Conservation (phyloP, 1,140 invertebrate genomes). For the Euwallacea similis region DNA sequence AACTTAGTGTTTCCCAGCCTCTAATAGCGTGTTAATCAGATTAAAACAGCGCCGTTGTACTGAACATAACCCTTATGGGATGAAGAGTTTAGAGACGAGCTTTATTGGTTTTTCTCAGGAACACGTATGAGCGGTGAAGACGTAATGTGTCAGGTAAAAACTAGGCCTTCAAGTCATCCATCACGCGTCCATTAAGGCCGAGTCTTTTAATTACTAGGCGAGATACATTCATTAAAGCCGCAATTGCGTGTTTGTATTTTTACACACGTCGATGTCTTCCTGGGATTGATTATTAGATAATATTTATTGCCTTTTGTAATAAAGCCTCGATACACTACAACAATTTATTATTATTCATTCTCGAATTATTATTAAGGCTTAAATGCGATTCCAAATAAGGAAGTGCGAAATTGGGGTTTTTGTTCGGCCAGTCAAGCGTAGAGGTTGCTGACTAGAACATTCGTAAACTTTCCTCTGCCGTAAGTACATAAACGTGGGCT, state of each 20-base stretch:
- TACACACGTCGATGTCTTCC: neutral
- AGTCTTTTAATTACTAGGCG: neutral
- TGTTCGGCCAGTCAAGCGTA: neutral
- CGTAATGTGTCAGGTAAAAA: constrained; percentile 4
- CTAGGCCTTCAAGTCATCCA: neutral
- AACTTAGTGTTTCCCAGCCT: no score
- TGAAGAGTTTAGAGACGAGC: no score
- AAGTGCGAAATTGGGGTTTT: constrained; percentile 6
- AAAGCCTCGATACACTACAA: neutral
- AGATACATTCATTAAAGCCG: constrained; percentile 2
- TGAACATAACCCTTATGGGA: no score
- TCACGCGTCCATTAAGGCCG: constrained; percentile 1
- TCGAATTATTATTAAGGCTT: neutral
- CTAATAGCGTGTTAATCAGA: no score
- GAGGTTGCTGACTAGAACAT: neutral
- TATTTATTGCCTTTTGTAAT: constrained; percentile 3
- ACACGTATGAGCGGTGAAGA: constrained; percentile 1
- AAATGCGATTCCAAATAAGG: constrained; percentile 3
- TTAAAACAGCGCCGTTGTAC: no score
- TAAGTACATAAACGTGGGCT: neutral
- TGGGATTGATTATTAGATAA: neutral
- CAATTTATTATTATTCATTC: constrained; percentile 1
- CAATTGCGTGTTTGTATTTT: neutral
- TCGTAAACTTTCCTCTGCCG: neutral
- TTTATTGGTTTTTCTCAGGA: neutral